Evolutionary conservation across 2,888 invertebrate genomes (phyloP).

Genomic region (Thecocarcelia acutangulata): DNA sequence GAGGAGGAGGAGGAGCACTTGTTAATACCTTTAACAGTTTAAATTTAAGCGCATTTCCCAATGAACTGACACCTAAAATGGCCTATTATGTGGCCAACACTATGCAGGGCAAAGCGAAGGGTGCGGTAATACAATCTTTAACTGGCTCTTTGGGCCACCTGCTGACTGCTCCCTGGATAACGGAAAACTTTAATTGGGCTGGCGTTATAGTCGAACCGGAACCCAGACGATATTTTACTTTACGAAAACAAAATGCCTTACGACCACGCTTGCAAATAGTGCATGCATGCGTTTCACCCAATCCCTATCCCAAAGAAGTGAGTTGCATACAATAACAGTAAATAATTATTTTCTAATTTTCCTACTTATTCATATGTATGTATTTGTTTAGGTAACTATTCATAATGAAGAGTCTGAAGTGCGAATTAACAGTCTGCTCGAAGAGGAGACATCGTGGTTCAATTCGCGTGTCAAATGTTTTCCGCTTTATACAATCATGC

Average conservation of each 20-base stretch:
- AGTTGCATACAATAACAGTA: conserved; percentile 47
- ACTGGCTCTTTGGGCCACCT: conserved; percentile 84
- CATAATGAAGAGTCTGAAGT: conserved; percentile 82
- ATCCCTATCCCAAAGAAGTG: conserved; percentile 89
- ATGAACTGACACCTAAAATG: conserved; percentile 78
- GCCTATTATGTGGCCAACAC: conserved; percentile 79
- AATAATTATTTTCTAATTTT: neutral
- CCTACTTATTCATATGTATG: conserved; percentile 28
- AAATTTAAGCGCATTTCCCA: conserved; percentile 75
- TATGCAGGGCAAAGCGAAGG: conserved; percentile 83
- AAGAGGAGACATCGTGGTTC: conserved; percentile 84
- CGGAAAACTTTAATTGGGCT: conserved; percentile 87
- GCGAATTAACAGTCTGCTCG: conserved; percentile 82
- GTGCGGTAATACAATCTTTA: conserved; percentile 87
- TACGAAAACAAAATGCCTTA: conserved; percentile 84
- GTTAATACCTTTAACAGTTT: conserved; percentile 62
- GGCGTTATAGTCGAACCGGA: conserved; percentile 90
- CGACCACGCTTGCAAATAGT: conserved; percentile 85
- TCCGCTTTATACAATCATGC: conserved; percentile 90
- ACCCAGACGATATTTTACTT: conserved; percentile 87
- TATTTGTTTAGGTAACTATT: conserved; percentile 80
- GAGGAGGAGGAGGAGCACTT: conserved; percentile 9
- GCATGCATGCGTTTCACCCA: conserved; percentile 91
- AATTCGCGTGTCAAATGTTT: conserved; percentile 91
- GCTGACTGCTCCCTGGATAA: conserved; percentile 87